Percentiles rank a stretch among this genome's conserved stretches.
Conservation (phyloP, 2,888 invertebrate genomes). For the Amphipyra berbera region DNA sequence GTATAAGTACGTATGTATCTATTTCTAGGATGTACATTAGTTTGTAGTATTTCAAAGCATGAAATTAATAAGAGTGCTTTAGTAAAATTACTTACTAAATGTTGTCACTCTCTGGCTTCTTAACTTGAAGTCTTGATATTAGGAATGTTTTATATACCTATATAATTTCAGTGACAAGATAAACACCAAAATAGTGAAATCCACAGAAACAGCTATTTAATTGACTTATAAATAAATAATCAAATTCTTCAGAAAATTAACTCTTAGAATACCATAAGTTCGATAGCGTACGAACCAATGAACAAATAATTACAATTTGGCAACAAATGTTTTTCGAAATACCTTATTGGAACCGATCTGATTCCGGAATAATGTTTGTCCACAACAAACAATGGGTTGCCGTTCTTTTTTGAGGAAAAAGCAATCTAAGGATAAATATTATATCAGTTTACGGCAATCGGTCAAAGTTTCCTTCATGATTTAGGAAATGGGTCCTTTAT, state of each 20-base stretch:
- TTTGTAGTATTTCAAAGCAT: slow-evolving; percentile 10
- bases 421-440: slow-evolving; percentile 71
- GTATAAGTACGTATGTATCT: slow-evolving; percentile 36
- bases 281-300: slow-evolving; percentile 10
- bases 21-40: slow-evolving; percentile 30
- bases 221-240: not conserved
- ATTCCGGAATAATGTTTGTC: slow-evolving; percentile 66
- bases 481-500: slow-evolving; percentile 63
- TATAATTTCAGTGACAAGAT: too few species aligned
- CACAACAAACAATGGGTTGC: slow-evolving; percentile 66
- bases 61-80: slow-evolving; percentile 13
- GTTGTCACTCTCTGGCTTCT: slow-evolving; percentile 3
- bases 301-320: slow-evolving; percentile 51
- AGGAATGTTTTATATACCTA: too few species aligned
- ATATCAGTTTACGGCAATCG: slow-evolving; percentile 68
- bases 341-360: slow-evolving; percentile 62
- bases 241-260: not conserved
- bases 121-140: too few species aligned
- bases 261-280: not conserved
- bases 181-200: too few species aligned
- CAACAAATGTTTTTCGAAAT: slow-evolving; percentile 46
- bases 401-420: slow-evolving; percentile 65
- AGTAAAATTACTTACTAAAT: slow-evolving; percentile 3
- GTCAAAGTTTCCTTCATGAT: slow-evolving; percentile 66
- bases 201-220: too few species aligned